Evolutionary conservation across 1,140 invertebrate species (phyloP).

Genomic region (Rhysida immarginata): DNA sequence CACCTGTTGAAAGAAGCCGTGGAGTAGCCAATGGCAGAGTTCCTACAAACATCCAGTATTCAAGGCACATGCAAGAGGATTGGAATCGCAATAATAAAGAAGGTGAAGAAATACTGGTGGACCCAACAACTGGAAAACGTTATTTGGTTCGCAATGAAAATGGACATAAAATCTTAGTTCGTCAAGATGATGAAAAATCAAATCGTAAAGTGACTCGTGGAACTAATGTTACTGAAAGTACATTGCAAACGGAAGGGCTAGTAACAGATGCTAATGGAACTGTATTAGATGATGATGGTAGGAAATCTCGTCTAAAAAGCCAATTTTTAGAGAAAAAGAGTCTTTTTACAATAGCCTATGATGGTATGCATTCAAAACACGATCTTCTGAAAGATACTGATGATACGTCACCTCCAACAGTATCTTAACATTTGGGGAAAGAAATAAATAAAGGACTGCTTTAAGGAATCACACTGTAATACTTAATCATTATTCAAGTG

Average conservation of each 20-base stretch:
- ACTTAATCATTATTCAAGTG: too few relatives aligned
- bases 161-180: background rate
- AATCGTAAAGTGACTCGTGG: background rate
- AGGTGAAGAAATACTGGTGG: background rate
- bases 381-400: conserved; percentile 1
- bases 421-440: background rate
- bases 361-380: conserved; percentile 56
- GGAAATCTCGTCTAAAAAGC: conserved; percentile 21
- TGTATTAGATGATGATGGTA: background rate
- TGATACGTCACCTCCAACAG: background rate
- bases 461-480: too few relatives aligned
- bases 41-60: background rate
- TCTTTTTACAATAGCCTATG: conserved; percentile 80
- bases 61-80: background rate
- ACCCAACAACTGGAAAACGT: background rate
- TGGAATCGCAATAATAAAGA: background rate
- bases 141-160: background rate
- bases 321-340: conserved; percentile 78
- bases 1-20: background rate
- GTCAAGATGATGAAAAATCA: background rate
- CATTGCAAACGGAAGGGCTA: background rate
- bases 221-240: background rate
- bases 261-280: background rate
- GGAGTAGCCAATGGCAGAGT: background rate
- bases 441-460: too few relatives aligned